phyloP scores from a whole-genome alignment of 2,797 vertebrate species.

The Martes flavigula region DNA sequence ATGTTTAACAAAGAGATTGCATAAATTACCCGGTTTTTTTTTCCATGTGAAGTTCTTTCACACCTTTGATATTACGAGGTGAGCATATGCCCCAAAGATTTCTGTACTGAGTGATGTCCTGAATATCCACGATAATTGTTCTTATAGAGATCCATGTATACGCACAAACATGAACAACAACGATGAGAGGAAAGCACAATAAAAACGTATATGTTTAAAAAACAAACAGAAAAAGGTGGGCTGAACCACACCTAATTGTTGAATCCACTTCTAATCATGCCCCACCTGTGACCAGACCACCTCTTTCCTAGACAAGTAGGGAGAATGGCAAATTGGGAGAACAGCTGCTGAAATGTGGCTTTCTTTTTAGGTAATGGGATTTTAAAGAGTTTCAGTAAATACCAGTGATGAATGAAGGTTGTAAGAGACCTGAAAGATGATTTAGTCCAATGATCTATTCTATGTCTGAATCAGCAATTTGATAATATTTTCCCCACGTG shows the following conservation, averaged over 20 bases:
- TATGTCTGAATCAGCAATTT: not conserved
- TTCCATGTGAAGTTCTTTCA: not conserved
- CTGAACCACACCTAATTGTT: not conserved
- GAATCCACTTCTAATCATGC: not conserved
- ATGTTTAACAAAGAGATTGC: not conserved
- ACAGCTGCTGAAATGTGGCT: not conserved
- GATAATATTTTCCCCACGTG: not conserved
- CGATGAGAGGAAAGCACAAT: not conserved
- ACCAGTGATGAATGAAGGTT: not conserved
- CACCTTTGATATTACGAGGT: not conserved
- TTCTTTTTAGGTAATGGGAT: not conserved
- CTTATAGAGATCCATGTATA: not conserved
- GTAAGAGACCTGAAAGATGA: not conserved
- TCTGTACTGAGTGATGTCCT: not conserved
- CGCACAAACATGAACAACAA: not conserved
- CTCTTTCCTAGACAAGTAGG: not conserved
- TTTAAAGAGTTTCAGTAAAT: conserved; percentile 15
- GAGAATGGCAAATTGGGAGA: not conserved
- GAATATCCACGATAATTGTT: not conserved
- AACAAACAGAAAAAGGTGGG: not conserved
- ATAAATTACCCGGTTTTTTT: not conserved
- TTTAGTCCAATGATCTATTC: not conserved
- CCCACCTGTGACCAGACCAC: not conserved
- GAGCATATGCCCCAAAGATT: not conserved
- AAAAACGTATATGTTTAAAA: not conserved